Conservation (phyloP, 2,113 vertebrate genomes). For the Phoxinus phoxinus region DNA sequence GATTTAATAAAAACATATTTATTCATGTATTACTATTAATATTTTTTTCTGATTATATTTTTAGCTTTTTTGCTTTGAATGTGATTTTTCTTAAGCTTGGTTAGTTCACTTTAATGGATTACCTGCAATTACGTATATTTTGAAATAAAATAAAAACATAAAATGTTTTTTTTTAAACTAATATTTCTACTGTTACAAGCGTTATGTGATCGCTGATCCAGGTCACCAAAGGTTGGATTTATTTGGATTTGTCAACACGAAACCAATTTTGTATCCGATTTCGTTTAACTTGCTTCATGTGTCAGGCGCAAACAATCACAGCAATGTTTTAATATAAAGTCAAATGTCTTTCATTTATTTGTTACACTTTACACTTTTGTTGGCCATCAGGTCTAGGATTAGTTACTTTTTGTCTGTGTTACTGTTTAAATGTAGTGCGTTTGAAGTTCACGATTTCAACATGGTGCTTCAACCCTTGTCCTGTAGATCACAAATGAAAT, state of each 20-base stretch:
- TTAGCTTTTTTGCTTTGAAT: not conserved
- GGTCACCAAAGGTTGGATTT: not conserved
- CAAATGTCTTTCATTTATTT: not conserved
- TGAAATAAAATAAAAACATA: too few relatives aligned
- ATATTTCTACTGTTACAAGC: not conserved
- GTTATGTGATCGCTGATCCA: not conserved
- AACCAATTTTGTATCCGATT: not conserved
- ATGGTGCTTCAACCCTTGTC: not conserved
- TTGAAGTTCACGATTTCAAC: slow-evolving; percentile 22
- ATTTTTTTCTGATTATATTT: too few relatives aligned
- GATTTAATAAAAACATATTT: not conserved
- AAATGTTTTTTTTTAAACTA: not conserved
- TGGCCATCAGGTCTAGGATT: not conserved
- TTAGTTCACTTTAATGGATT: not conserved
- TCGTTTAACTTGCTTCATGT: not conserved
- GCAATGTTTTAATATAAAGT: not conserved
- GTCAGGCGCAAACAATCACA: not conserved
- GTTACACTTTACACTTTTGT: not conserved
- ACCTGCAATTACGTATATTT: not conserved
- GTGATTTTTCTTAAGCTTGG: not conserved
- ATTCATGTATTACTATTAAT: not conserved
- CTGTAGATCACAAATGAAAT: not conserved
- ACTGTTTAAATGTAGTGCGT: not conserved
- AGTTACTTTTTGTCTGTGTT: not conserved
- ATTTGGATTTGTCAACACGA: not conserved